Conservation (phyloP, 2,888 invertebrate species). For the Drosophila eohydei region DNA sequence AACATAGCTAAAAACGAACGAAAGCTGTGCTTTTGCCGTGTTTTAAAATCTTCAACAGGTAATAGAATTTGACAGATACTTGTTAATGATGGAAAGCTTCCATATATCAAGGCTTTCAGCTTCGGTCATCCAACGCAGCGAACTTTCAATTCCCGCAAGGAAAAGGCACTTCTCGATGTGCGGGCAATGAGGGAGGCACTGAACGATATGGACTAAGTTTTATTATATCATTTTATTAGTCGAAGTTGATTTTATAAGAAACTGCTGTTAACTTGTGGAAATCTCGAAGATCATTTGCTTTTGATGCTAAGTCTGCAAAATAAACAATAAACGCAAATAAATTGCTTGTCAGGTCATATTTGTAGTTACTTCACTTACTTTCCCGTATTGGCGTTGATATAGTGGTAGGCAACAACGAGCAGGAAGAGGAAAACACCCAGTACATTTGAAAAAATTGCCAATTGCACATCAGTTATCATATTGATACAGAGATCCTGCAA, state of each 20-base stretch:
- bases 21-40: constrained; percentile 52
- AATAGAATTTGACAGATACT: constrained; percentile 19
- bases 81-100: constrained; percentile 6
- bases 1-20: constrained; percentile 24
- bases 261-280: constrained; percentile 44
- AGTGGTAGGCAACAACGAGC: constrained; percentile 98
- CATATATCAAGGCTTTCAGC: constrained; percentile 61
- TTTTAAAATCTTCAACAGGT: constrained; percentile 13
- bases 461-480: constrained; percentile 98
- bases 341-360: not conserved
- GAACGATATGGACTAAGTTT: constrained; percentile 56
- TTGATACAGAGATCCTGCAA: constrained; percentile 41
- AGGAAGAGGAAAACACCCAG: constrained; percentile 96
- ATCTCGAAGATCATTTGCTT: constrained; percentile 56
- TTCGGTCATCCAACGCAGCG: constrained; percentile 80
- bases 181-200: constrained; percentile 65
- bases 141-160: constrained; percentile 60
- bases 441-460: constrained; percentile 98
- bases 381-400: constrained; percentile 93
- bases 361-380: constrained; percentile 61
- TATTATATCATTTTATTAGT: constrained; percentile 58
- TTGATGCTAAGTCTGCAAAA: constrained; percentile 64
- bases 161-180: constrained; percentile 54
- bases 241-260: constrained; percentile 49
- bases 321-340: constrained; percentile 15